Percentiles rank a stretch among this genome's conserved stretches.
Conservation (phyloP, 2,113 vertebrate genomes). For the Sisor rabdophorus region DNA sequence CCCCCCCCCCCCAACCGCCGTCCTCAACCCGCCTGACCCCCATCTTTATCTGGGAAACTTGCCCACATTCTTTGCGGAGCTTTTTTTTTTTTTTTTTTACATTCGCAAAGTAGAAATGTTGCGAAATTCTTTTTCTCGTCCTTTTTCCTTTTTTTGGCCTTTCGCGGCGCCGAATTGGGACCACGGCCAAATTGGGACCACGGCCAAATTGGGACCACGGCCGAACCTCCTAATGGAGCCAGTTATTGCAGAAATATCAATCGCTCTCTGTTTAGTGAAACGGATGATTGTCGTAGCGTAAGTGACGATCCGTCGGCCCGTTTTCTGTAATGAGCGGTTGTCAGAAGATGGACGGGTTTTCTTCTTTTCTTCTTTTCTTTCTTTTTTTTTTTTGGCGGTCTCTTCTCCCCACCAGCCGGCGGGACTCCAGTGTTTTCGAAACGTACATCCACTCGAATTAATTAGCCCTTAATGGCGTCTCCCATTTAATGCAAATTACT, state of each 20-base stretch:
- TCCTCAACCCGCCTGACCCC: neutral
- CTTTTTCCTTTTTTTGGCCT: slow-evolving; percentile 10
- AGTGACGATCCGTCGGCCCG: slow-evolving; percentile 51
- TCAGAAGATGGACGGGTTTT: slow-evolving; percentile 43
- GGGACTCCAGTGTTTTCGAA: slow-evolving; percentile 51
- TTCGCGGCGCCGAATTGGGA: slow-evolving; percentile 30
- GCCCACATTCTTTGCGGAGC: slow-evolving; percentile 30
- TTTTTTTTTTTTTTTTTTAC: neutral
- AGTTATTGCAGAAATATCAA: slow-evolving; percentile 53
- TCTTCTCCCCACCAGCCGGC: slow-evolving; percentile 49
- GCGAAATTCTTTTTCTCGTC: neutral
- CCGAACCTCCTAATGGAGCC: slow-evolving; percentile 48
- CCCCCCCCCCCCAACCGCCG: neutral
- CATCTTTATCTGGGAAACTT: slow-evolving; percentile 37
- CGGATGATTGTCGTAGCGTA: slow-evolving; percentile 54
- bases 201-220: slow-evolving; percentile 43
- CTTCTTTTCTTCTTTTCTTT: neutral
- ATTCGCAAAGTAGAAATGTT: no score
- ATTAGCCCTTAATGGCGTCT: slow-evolving; percentile 55
- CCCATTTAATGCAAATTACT: slow-evolving; percentile 54
- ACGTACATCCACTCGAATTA: slow-evolving; percentile 53
- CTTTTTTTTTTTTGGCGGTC: neutral
- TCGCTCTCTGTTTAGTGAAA: slow-evolving; percentile 58
- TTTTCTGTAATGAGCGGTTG: slow-evolving; percentile 57
- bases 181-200: slow-evolving; percentile 14